A percentile compares a stretch with the other conserved stretches of the same genome.
Evolutionary conservation across 2,888 invertebrate species (phyloP).

Genomic region (Catocala nupta): DNA sequence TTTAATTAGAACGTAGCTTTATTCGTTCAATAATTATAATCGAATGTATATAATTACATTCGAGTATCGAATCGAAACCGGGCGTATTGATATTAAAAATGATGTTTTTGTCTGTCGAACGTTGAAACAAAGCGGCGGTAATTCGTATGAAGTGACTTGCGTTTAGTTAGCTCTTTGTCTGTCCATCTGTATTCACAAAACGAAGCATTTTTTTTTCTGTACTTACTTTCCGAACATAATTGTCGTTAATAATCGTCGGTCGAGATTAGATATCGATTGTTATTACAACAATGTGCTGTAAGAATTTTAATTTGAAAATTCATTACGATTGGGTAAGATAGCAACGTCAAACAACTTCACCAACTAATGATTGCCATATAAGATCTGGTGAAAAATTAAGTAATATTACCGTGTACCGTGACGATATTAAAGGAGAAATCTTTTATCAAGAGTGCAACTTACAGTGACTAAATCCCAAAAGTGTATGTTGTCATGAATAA

Average conservation of each 20-base stretch:
- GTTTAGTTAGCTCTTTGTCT: slow-evolving; percentile 74
- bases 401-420: slow-evolving; percentile 19
- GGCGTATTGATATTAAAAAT: slow-evolving; percentile 76
- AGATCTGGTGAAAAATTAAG: slow-evolving; percentile 26
- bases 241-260: slow-evolving; percentile 77
- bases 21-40: slow-evolving; percentile 67
- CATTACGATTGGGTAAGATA: slow-evolving; percentile 25
- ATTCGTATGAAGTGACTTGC: slow-evolving; percentile 87
- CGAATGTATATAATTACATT: slow-evolving; percentile 75
- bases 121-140: slow-evolving; percentile 82
- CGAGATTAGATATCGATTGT: slow-evolving; percentile 69
- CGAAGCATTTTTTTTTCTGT: slow-evolving; percentile 69
- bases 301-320: slow-evolving; percentile 48
- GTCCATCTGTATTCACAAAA: slow-evolving; percentile 75
- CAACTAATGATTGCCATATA: slow-evolving; percentile 39
- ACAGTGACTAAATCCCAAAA: slow-evolving; percentile 68
- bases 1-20: slow-evolving; percentile 77
- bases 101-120: slow-evolving; percentile 76
- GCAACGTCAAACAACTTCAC: slow-evolving; percentile 7
- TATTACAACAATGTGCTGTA: slow-evolving; percentile 49
- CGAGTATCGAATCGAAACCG: slow-evolving; percentile 66
- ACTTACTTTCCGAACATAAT: slow-evolving; percentile 71
- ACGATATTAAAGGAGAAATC: slow-evolving; percentile 45
- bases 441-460: slow-evolving; percentile 60
- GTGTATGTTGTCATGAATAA: slow-evolving; percentile 70